Evolutionary conservation across 2,113 vertebrate genomes (phyloP), one percentile per base, ranked within the genome.

Genomic region (Callithrix jacchus): DNA sequence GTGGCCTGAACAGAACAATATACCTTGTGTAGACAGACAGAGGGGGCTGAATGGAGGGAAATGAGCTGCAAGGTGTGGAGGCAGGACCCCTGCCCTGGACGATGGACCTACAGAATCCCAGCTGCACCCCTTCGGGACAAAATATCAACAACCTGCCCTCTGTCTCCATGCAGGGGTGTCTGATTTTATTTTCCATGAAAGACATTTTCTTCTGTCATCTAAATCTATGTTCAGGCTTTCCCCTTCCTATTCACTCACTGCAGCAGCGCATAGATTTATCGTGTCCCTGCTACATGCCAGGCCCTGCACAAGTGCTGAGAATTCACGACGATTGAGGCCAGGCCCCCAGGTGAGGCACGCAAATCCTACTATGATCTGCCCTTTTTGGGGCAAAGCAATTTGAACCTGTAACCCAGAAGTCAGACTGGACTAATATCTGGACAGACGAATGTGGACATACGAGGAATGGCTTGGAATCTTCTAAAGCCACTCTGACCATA

Each of bases 181-280:
- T 52, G 42, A 45, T 17, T 42, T 37, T 7, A n/a, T 23, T 27
- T 66, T n/a, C 49, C 73, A 9, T 0, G 45, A 56, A n/a, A 40
- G 18, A 47, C 9, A n/a, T 42, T 42, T 58, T 25, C 25, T 49
- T 52, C 30, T 3, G 56, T 16, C 30, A 6, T 10, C 45, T 2
- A 2, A 12, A 23, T 37, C 42, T 45, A 5, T 5, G 54, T 71
- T 27, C 42, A 5, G 32, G 13, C 66, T 27, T 5, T 11, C 40
- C 1, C 30, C 6, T 8, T 35, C 47, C 40, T 37, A 35, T 8
- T 16, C 4, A 1, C 10, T 42, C 40, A 9, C 8, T 18, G 8
- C 6, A 10, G 81, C 35, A 37, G 52, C 2, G 1, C 25, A 11
- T 6, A 0, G 8, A 10, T 1, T 7, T 30, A 42, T 40, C 3